Conservation (phyloP, 2,113 vertebrate species). For the Azemiops feae region DNA sequence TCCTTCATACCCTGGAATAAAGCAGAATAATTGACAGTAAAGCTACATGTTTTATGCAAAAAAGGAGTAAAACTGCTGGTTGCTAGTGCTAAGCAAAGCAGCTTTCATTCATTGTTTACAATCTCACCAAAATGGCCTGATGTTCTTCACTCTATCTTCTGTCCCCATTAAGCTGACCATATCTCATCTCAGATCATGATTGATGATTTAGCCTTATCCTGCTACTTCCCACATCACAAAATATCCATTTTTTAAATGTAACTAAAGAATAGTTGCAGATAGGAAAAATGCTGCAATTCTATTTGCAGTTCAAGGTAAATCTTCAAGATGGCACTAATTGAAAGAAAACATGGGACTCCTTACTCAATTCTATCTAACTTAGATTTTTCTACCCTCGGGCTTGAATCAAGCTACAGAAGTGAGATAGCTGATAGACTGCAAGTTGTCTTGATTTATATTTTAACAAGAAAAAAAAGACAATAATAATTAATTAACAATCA, state of each 20-base stretch:
- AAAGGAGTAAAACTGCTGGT: background rate
- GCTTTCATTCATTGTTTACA: background rate
- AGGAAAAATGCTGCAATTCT: background rate
- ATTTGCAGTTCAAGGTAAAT: background rate
- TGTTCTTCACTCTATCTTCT: background rate
- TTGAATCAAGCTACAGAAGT: background rate
- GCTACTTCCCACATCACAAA: background rate
- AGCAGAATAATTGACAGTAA: background rate
- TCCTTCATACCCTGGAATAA: constrained; percentile 78
- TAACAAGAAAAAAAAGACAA: too few species aligned
- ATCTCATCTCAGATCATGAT: background rate
- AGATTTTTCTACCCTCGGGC: background rate
- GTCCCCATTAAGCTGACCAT: background rate
- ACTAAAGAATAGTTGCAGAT: background rate
- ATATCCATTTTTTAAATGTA: background rate
- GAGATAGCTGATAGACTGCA: background rate
- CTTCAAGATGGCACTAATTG: background rate
- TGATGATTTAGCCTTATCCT: background rate
- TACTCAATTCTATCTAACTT: background rate
- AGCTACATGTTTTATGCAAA: background rate
- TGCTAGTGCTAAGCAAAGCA: background rate
- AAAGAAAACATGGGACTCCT: background rate
- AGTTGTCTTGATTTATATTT: too few species aligned
- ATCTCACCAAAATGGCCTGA: background rate
- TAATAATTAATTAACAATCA: too few species aligned